Percentiles rank a stretch among this genome's conserved stretches.
Conservation (phyloP, 2,113 vertebrate genomes). For the Callopanchax toddi region DNA sequence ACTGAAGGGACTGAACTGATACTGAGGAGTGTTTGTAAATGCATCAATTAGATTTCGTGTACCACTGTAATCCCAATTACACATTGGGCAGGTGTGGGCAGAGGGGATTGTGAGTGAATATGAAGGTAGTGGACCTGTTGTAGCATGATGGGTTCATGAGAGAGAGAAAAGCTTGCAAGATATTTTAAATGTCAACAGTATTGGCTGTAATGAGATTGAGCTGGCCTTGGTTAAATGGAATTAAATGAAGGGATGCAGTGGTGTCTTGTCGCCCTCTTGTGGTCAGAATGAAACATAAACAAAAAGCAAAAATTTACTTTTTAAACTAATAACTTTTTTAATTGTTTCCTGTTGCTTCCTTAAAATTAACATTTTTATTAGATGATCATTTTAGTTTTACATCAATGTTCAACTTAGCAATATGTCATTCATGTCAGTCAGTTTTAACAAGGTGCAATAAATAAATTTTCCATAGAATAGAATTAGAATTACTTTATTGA, state of each 20-base stretch:
- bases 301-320: not conserved
- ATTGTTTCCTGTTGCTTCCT: too few species aligned
- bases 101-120: not conserved
- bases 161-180: slow-evolving; percentile 14
- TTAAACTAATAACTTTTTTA: too few species aligned
- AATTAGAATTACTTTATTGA: too few species aligned
- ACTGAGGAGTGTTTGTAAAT: slow-evolving; percentile 23
- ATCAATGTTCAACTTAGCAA: not conserved
- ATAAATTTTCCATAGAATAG: not conserved
- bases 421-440: not conserved
- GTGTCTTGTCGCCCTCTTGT: slow-evolving; percentile 43
- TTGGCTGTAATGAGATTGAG: slow-evolving; percentile 57
- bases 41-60: slow-evolving; percentile 26
- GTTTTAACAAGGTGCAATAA: not conserved
- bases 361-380: too few species aligned
- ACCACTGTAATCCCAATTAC: slow-evolving; percentile 31
- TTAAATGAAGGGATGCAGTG: not conserved
- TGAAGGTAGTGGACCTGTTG: not conserved
- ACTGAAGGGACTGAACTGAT: slow-evolving; percentile 36
- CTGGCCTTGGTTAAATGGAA: slow-evolving; percentile 19
- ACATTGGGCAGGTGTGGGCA: not conserved
- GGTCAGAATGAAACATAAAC: slow-evolving; percentile 9
- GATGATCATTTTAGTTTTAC: not conserved
- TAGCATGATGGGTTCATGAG: slow-evolving; percentile 12
- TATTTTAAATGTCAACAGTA: slow-evolving; percentile 64